Conservation (phyloP, 2,113 vertebrate genomes). For the Pseudolaguvia tuberculata region DNA sequence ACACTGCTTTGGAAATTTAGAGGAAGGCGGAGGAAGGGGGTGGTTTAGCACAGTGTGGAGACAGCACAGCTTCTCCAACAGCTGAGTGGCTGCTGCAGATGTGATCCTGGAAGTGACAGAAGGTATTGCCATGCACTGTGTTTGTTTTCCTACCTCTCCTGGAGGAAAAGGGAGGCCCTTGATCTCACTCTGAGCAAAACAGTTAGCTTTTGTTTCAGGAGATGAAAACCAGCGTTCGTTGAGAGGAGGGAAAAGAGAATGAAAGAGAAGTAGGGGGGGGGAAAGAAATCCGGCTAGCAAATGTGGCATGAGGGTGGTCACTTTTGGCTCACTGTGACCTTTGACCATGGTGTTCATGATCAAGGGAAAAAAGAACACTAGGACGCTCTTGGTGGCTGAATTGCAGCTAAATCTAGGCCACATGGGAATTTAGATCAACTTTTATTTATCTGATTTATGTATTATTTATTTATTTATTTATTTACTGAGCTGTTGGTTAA, state of each 20-base stretch:
- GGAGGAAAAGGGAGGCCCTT: conserved; percentile 72
- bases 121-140: conserved; percentile 66
- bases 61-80: conserved; percentile 65
- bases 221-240: conserved; percentile 62
- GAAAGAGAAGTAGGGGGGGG: conserved; percentile 47
- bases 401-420: conserved; percentile 13
- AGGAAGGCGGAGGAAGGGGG: conserved; percentile 55
- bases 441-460: no score
- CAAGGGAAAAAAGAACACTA: conserved; percentile 34
- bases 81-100: conserved; percentile 72
- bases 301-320: conserved; percentile 52
- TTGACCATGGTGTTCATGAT: conserved; percentile 43
- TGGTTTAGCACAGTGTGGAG: conserved; percentile 34
- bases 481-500: no score
- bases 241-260: conserved; percentile 47
- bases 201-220: conserved; percentile 73
- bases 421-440: conserved; percentile 4
- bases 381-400: not conserved
- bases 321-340: conserved; percentile 41
- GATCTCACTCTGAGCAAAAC: conserved; percentile 70
- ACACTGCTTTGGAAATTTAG: conserved; percentile 56
- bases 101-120: conserved; percentile 73
- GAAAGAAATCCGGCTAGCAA: conserved; percentile 56
- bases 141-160: conserved; percentile 76
- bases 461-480: no score